Evolutionary conservation across 2,113 vertebrate species (phyloP).

Genomic region (Noctilio leporinus): DNA sequence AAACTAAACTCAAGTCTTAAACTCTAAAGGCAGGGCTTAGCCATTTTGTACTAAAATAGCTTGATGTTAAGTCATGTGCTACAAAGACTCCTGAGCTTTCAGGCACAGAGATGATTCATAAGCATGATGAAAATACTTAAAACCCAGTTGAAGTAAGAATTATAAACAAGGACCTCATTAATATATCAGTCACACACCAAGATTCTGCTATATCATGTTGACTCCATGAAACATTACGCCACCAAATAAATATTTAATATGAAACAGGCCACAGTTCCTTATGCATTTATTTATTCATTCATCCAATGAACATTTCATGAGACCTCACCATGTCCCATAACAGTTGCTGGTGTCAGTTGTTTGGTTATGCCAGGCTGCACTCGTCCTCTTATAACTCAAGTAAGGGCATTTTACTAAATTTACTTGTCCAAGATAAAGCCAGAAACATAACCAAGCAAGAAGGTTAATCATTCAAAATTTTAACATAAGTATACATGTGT

Average conservation of each 20-base stretch:
- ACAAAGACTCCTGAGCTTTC: background rate
- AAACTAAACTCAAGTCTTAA: background rate
- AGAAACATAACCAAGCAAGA: background rate
- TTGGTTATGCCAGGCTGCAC: background rate
- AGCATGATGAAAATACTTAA: background rate
- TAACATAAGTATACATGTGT: background rate
- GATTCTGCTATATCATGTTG: background rate
- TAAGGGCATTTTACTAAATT: background rate
- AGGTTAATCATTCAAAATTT: background rate
- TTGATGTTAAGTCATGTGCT: background rate
- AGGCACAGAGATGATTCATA: background rate
- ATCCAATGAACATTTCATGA: constrained; percentile 44
- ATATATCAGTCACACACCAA: background rate
- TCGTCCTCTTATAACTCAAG: background rate
- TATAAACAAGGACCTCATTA: background rate
- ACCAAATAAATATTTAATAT: constrained; percentile 47
- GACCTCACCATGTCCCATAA: background rate
- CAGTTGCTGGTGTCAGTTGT: background rate
- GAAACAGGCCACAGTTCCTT: background rate
- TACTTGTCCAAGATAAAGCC: background rate
- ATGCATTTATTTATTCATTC: constrained; percentile 48
- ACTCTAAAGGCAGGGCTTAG: background rate
- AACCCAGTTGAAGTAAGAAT: background rate
- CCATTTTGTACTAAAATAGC: background rate
- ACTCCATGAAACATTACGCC: background rate